Percentiles rank a stretch among this genome's conserved stretches.
These are phyloP conservation scores for Alosa alosa DNA, from an alignment of 2,113 vertebrate species.

Conservation along the genomic window DNA sequence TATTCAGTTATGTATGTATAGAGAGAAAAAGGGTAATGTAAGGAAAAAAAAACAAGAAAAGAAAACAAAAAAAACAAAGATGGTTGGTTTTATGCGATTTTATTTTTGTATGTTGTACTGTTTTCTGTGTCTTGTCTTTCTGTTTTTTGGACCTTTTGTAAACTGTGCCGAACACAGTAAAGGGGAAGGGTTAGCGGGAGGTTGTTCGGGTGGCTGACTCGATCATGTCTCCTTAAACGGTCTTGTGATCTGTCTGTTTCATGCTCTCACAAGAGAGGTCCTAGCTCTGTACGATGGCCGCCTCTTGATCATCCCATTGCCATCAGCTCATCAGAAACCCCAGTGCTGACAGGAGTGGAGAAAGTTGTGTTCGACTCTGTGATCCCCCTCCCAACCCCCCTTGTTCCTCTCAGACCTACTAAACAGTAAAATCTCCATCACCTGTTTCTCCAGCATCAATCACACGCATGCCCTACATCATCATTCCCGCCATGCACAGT, in stretches of 20 bases:
- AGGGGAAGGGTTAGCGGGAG: slow-evolving; percentile 46
- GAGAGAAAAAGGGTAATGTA: slow-evolving; percentile 35
- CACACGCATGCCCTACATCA: slow-evolving; percentile 59
- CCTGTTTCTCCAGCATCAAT: slow-evolving; percentile 49
- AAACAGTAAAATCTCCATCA: neutral
- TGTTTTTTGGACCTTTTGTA: slow-evolving; percentile 55
- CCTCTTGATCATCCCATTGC: neutral
- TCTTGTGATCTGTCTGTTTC: slow-evolving; percentile 28
- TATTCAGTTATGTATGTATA: slow-evolving; percentile 63
- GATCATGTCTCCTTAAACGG: slow-evolving; percentile 34
- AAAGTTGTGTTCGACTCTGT: slow-evolving; percentile 42
- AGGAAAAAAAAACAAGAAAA: neutral
- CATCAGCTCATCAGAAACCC: slow-evolving; percentile 6
- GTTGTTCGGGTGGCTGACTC: slow-evolving; percentile 26
- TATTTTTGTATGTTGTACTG: slow-evolving; percentile 71
- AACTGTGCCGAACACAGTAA: slow-evolving; percentile 57
- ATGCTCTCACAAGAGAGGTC: neutral
- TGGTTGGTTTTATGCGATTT: slow-evolving; percentile 69
- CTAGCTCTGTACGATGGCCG: neutral
- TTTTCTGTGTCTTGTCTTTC: slow-evolving; percentile 34
- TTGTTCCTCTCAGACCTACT: neutral
- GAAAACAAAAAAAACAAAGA: slow-evolving; percentile 21
- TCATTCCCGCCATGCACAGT: slow-evolving; percentile 65
- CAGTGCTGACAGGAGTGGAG: slow-evolving; percentile 22
- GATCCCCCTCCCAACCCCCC: slow-evolving; percentile 18